Evolutionary conservation across 2,888 invertebrate genomes (phyloP), one percentile per base, ranked within the genome.

Genomic region (Linnaemya tessellans): DNA sequence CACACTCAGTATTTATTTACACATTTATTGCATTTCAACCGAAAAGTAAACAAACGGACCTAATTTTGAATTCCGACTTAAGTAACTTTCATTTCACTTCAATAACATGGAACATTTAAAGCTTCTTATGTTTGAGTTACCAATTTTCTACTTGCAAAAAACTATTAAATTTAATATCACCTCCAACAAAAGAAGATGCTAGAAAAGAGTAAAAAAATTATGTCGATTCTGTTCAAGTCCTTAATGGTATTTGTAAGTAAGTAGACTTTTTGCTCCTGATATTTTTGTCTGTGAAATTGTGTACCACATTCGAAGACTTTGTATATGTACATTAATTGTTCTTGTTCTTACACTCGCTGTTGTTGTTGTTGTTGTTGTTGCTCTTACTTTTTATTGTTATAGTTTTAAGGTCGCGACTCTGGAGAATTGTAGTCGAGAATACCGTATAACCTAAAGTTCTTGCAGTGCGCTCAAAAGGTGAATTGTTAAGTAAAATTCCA

Each of bases 401-500:
- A 70, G 75, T 77, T 84, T 56, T 78, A 73, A 81, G 84, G 80
- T 84, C 77, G 77, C 77, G 80, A 78, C 84, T 80, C 54, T 58
- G 51, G 75, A 73, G 70, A 77, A 67, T 71, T 71, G 64, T 80
- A 65, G 58, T 46, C 51, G 70, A 77, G 65, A 80, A 73, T 35
- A 58, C 15, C 30, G 13, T 68, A 20, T 56, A 15, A 43, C 58
- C 64, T 60, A 46, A 58, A 38, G 62, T 84, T 80, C 58, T 78
- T 62, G 62, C 62, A 56, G 10, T 41, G 11, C 22, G 58, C 46
- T 75, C 46, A 65, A 70, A 86, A 86, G 84, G 84, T 84, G 79
- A 84, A 84, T 74, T 74, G 73, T 64, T 68, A 84, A 80, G 70
- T 67, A 71, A 80, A 83, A 83, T 86, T 83, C 80, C 80, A 70